Percentiles rank a stretch among this genome's conserved stretches.
Evolutionary conservation across 2,113 vertebrate genomes (phyloP).

Genomic region (Pseudonaja textilis): DNA sequence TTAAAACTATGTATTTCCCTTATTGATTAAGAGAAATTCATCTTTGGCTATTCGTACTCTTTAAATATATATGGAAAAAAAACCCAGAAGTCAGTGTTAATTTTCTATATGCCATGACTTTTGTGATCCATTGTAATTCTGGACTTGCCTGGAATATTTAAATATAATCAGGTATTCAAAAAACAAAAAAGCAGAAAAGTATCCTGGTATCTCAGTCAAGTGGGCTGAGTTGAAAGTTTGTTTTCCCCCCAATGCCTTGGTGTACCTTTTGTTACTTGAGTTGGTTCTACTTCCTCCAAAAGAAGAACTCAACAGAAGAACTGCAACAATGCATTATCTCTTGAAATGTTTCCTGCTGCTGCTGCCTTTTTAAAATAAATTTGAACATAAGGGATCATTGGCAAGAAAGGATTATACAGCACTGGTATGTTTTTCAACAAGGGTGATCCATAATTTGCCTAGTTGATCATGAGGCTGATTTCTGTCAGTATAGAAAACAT

Average conservation of each 20-base stretch:
- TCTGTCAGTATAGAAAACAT: neutral
- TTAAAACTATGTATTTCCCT: neutral
- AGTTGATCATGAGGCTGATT: neutral
- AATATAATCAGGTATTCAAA: conserved; percentile 33
- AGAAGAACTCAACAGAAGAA: neutral
- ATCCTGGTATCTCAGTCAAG: conserved; percentile 13
- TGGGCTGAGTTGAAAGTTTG: neutral
- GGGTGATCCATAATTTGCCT: neutral
- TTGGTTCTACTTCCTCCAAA: neutral
- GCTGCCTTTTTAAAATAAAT: conserved; percentile 3
- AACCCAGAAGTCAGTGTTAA: neutral
- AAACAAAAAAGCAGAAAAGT: neutral
- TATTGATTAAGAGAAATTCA: neutral
- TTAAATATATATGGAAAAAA: neutral
- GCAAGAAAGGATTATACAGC: neutral
- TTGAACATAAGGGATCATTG: neutral
- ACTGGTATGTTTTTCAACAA: neutral
- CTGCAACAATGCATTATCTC: neutral
- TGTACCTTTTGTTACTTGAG: neutral
- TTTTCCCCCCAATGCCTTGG: neutral
- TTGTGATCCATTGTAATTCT: conserved; percentile 36
- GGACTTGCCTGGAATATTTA: conserved; percentile 19
- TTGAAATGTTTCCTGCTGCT: neutral
- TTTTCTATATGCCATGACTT: neutral
- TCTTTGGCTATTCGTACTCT: neutral